These are phyloP conservation scores for Acanthochromis polyacanthus DNA, from an alignment of 2,113 vertebrate genomes.

Conservation along the genomic window DNA sequence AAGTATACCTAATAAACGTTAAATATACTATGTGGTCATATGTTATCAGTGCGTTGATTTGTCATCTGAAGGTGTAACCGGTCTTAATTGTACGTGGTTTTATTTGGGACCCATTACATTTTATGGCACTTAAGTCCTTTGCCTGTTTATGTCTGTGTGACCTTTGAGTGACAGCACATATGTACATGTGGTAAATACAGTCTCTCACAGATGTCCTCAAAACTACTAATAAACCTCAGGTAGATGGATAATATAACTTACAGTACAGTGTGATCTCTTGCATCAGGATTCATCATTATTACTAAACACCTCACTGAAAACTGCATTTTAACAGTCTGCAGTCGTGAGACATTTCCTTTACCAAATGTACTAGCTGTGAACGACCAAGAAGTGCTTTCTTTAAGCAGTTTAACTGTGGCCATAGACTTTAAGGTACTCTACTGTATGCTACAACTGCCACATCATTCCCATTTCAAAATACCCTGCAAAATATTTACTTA, in stretches of 20 bases:
- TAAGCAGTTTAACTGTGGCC: background rate
- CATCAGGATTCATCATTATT: no score
- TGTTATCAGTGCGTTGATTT: background rate
- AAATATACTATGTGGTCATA: background rate
- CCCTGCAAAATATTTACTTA: no score
- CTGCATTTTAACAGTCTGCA: background rate
- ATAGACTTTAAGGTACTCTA: background rate
- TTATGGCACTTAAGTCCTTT: background rate
- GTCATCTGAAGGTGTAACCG: background rate
- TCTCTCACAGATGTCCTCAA: no score
- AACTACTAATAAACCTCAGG: no score
- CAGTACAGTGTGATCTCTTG: no score
- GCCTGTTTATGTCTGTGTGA: background rate
- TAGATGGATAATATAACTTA: no score
- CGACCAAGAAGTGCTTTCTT: constrained; percentile 1
- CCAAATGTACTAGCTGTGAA: background rate
- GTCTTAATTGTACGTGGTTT: background rate
- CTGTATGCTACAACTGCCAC: background rate
- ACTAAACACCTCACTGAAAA: background rate
- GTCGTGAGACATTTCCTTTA: constrained; percentile 1
- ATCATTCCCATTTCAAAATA: constrained; percentile 2
- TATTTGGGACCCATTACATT: background rate
- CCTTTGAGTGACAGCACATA: no score
- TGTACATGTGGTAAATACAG: no score
- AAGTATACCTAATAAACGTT: background rate